These are phyloP conservation scores for Pardosa pseudoannulata DNA, from an alignment of 2,888 invertebrate genomes.

Conservation along the genomic window DNA sequence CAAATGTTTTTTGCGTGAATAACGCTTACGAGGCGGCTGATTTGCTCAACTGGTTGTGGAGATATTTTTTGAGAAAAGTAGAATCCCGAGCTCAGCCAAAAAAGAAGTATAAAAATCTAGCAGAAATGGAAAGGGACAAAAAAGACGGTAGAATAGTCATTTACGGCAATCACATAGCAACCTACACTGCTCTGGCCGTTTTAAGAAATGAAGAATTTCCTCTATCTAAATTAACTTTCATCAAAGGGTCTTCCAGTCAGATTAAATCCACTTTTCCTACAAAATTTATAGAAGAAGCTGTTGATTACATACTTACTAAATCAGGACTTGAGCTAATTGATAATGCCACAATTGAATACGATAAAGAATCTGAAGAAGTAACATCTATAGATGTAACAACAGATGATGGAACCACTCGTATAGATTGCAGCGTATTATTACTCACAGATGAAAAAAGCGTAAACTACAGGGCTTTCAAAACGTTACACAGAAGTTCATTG, in stretches of 20 bases:
- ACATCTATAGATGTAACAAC: conserved; percentile 13
- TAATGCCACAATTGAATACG: conserved; percentile 23
- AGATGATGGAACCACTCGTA: background rate
- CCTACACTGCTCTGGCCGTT: conserved; percentile 21
- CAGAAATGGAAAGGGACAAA: conserved; percentile 13
- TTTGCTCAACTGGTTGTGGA: conserved; percentile 42
- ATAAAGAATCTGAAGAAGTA: conserved; percentile 15
- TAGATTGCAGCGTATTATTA: conserved; percentile 39
- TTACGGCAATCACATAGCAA: conserved; percentile 40
- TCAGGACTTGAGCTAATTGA: conserved; percentile 2
- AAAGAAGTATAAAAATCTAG: conserved; percentile 11
- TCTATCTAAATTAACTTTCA: conserved; percentile 13
- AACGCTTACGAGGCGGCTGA: conserved; percentile 18
- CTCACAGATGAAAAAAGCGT: conserved; percentile 21
- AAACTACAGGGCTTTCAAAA: conserved; percentile 22
- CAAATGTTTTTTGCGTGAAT: conserved; percentile 46
- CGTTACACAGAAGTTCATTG: conserved; percentile 31
- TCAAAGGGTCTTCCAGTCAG: conserved; percentile 4
- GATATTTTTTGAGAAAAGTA: conserved; percentile 3
- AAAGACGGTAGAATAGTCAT: conserved; percentile 32
- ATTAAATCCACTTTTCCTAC: background rate
- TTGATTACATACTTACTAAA: conserved; percentile 1
- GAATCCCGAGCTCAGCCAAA: conserved; percentile 1
- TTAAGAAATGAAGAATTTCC: conserved; percentile 36
- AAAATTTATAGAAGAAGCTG: background rate